Evolutionary conservation across 2,113 vertebrate genomes (phyloP).

Genomic region (Crotalus horridus): DNA sequence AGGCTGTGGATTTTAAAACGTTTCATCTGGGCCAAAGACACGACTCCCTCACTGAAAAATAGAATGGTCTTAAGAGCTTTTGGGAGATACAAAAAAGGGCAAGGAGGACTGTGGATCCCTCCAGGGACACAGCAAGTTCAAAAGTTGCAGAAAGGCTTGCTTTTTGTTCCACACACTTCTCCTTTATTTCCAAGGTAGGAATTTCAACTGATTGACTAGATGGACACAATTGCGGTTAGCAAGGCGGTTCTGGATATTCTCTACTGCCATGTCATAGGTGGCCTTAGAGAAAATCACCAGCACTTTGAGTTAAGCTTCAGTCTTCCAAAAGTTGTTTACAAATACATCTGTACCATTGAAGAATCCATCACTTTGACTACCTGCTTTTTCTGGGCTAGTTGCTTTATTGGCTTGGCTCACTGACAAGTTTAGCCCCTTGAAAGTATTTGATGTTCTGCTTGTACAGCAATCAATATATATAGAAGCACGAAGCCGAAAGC

Average conservation of each 20-base stretch:
- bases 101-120: too few relatives aligned
- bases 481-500: too few relatives aligned
- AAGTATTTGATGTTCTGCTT: neutral
- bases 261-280: neutral
- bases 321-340: neutral
- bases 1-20: too few relatives aligned
- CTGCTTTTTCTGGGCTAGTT: neutral
- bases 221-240: neutral
- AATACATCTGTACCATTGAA: neutral
- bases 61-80: too few relatives aligned
- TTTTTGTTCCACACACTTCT: too few relatives aligned
- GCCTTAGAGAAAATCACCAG: neutral
- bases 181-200: too few relatives aligned
- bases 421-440: neutral
- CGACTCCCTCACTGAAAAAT: too few relatives aligned
- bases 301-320: neutral
- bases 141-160: too few relatives aligned
- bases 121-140: too few relatives aligned
- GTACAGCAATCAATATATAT: neutral
- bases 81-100: too few relatives aligned
- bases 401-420: neutral
- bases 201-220: neutral
- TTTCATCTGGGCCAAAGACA: too few relatives aligned
- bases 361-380: neutral
- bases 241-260: neutral